Conservation (phyloP, 2,888 invertebrate genomes). For the Caenorhabditis sp. region DNA sequence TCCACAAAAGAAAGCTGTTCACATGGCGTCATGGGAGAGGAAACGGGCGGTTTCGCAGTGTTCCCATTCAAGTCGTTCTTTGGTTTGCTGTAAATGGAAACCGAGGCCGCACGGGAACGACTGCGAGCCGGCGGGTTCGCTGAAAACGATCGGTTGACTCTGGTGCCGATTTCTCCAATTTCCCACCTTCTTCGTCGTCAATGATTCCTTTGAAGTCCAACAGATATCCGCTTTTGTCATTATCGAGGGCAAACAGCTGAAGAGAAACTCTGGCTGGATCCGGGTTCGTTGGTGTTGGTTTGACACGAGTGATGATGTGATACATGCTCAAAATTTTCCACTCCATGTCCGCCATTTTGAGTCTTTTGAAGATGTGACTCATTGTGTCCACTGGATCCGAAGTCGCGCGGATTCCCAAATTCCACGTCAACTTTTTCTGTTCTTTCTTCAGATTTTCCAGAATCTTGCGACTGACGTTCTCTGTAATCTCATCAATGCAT, state of each 20-base stretch:
- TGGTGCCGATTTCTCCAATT: neutral
- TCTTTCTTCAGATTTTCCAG: constrained; percentile 47
- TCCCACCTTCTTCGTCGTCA: constrained; percentile 77
- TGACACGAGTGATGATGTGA: constrained; percentile 92
- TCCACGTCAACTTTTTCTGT: constrained; percentile 86
- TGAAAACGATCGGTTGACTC: neutral
- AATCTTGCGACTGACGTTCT: constrained; percentile 36
- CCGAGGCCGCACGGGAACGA: constrained; percentile 78
- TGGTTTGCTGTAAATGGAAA: constrained; percentile 37
- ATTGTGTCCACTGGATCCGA: constrained; percentile 46
- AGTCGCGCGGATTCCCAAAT: constrained; percentile 94
- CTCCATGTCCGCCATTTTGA: constrained; percentile 96
- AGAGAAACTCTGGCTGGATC: constrained; percentile 89
- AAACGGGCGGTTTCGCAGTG: neutral
- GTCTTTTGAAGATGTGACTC: constrained; percentile 90
- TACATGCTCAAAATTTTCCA: constrained; percentile 97
- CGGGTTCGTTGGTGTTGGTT: constrained; percentile 82
- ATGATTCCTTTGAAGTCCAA: constrained; percentile 93
- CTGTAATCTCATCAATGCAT: neutral
- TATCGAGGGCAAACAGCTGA: constrained; percentile 94
- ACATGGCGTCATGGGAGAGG: constrained; percentile 9
- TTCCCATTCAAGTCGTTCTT: constrained; percentile 29
- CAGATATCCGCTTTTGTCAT: constrained; percentile 88
- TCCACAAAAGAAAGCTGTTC: too few relatives aligned
- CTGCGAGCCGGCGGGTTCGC: constrained; percentile 66